Conservation (phyloP, 23 tunicate genomes). For the Halocynthia aurantium region DNA sequence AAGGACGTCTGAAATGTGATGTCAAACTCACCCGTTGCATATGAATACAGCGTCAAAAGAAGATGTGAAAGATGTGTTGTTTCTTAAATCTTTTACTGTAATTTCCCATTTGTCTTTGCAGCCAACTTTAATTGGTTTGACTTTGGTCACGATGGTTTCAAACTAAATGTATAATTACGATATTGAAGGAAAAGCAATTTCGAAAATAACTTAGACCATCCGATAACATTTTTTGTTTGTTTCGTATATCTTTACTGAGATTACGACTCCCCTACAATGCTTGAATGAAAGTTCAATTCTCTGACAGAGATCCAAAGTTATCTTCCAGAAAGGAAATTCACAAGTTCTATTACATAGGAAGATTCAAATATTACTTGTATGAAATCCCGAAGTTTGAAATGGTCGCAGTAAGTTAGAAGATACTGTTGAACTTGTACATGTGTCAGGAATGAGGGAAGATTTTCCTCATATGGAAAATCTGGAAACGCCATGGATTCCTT, state of each 20-base stretch:
- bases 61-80: background rate
- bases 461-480: constrained; percentile 37
- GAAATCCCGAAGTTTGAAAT: constrained; percentile 29
- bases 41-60: constrained; percentile 70
- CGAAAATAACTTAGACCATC: background rate
- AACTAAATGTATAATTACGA: constrained; percentile 37
- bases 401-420: constrained; percentile 27
- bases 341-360: too few species aligned
- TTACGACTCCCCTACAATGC: too few species aligned
- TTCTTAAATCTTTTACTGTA: constrained; percentile 16
- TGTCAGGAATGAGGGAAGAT: constrained; percentile 53
- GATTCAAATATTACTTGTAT: constrained; percentile 23
- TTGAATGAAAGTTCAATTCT: too few species aligned
- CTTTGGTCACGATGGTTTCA: constrained; percentile 11
- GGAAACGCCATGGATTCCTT: constrained; percentile 88
- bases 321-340: too few species aligned
- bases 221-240: background rate
- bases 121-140: background rate
- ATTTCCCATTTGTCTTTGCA: constrained; percentile 17
- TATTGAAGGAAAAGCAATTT: background rate
- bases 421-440: constrained; percentile 48
- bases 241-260: background rate
- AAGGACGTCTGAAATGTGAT: background rate
- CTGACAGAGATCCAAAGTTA: too few species aligned
- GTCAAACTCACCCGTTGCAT: constrained; percentile 55